Base-by-base conservation (phyloP, 2,797 vertebrate species). In the Oreochromis mossambicus region DNA sequence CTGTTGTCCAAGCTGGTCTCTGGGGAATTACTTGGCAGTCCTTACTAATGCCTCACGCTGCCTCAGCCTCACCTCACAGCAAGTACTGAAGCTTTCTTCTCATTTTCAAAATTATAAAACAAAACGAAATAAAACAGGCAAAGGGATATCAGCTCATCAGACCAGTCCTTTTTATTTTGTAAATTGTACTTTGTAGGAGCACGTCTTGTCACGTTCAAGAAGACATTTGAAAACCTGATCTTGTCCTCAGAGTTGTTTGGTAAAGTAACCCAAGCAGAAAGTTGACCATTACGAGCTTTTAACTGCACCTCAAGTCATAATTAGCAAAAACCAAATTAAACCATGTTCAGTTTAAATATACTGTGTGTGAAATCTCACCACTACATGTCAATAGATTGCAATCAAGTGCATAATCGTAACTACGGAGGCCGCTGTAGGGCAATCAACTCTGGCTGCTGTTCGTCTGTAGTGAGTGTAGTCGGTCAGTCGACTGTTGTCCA, bases 1-100 rank as follows among this genome's bases (percentile, higher is more conserved):
- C 88, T 99, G 98, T 92, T 99, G 98, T 93, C 98, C 98, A 2
- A 99, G 98, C 95, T 99, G 98, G 98, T 99, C 98, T 80, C 95
- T 99, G 89, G 98, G 98, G 91, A 99, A 99, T 95, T 99, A 98
- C 82, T 96, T 99, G 79, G 97, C 98, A 6, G 96, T 97, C 78
- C 97, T 99, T 77, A 97, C 97, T 87, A 99, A 99, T 78, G 97
- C 97, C 54, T 98, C 98, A n/a, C 97, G 97, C 1, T 99, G 98
- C 92, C 93, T 97, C 89, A 97, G 97, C 84, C 97, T 99, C 78
- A 99, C 97, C 77, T 95, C 97, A 68, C 96, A 95, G 2, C 98
- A 99, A 77, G 96, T 95, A 86, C 75, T 77, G 55, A 12, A 58
- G 21, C 36, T 52, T 85, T 85, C 13, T 86, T 29, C 11, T 55